Conservation (phyloP, 2,888 invertebrate genomes). For the Yponomeuta sedellus region DNA sequence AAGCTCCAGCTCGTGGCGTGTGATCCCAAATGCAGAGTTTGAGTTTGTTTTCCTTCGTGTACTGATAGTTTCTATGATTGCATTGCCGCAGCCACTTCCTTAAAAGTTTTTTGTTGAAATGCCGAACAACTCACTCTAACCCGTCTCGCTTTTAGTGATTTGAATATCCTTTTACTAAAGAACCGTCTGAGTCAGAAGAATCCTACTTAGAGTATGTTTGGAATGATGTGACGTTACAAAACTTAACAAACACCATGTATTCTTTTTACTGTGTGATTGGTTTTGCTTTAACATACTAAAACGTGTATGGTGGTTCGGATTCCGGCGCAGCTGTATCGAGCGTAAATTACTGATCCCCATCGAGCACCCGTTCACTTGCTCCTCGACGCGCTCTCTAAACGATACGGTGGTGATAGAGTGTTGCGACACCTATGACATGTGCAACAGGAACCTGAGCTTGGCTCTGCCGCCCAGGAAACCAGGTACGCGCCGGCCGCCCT, state of each 20-base stretch:
- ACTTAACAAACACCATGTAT: slow-evolving; percentile 48
- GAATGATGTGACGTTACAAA: slow-evolving; percentile 63
- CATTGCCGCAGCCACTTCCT: slow-evolving; percentile 59
- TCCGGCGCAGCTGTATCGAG: slow-evolving; percentile 85
- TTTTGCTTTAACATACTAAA: slow-evolving; percentile 77
- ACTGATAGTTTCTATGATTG: slow-evolving; percentile 40
- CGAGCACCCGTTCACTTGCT: slow-evolving; percentile 89
- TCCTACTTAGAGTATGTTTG: slow-evolving; percentile 47
- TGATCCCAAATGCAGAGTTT: slow-evolving; percentile 56
- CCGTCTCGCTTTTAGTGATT: slow-evolving; percentile 53
- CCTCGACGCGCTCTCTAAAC: slow-evolving; percentile 84
- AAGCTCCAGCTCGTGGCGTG: slow-evolving; percentile 62
- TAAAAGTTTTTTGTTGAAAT: slow-evolving; percentile 69
- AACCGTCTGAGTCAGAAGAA: slow-evolving; percentile 31
- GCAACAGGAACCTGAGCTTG: slow-evolving; percentile 84
- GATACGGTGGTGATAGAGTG: slow-evolving; percentile 87
- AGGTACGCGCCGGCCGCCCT: slow-evolving; percentile 66
- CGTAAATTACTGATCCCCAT: slow-evolving; percentile 83
- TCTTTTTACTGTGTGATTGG: slow-evolving; percentile 62
- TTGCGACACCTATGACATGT: slow-evolving; percentile 85
- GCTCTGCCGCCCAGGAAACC: slow-evolving; percentile 79
- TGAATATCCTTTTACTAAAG: slow-evolving; percentile 57
- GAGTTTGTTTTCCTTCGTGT: slow-evolving; percentile 70
- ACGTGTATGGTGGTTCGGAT: slow-evolving; percentile 73
- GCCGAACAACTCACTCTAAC: slow-evolving; percentile 48